These are phyloP conservation scores for Scrobipalpa atriplicella DNA, from an alignment of 2,888 invertebrate genomes.

Conservation along the genomic window DNA sequence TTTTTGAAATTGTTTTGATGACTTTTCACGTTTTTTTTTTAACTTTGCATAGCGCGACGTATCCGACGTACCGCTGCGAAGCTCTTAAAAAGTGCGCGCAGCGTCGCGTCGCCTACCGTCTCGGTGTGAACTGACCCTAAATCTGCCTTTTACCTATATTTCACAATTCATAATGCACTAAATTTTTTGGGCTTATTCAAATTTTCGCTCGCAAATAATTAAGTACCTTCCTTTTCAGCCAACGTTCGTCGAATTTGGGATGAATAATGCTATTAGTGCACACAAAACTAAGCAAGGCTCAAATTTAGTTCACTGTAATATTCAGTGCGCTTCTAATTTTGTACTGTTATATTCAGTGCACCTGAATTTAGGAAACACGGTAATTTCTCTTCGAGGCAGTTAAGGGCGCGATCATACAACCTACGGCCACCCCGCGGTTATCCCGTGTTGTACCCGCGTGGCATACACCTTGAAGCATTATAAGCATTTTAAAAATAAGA, in stretches of 20 bases:
- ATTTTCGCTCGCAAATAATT: neutral
- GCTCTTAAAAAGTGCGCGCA: too few species aligned
- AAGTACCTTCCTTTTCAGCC: neutral
- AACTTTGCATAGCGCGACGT: too few species aligned
- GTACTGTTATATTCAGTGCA: slow-evolving; percentile 8
- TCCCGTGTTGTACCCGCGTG: too few species aligned
- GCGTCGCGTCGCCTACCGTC: too few species aligned
- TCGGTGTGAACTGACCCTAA: too few species aligned
- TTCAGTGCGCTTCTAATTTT: slow-evolving; percentile 11
- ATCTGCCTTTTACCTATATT: neutral
- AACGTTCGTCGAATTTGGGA: slow-evolving; percentile 14
- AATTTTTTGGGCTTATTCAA: neutral
- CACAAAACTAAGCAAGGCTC: neutral
- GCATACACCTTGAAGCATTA: too few species aligned
- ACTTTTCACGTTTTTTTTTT: too few species aligned
- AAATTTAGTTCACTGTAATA: neutral
- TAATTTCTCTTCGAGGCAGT: neutral
- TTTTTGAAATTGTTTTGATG: too few species aligned
- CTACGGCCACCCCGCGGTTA: too few species aligned
- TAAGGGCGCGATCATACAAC: too few species aligned
- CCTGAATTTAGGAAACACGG: neutral
- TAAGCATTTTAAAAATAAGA: too few species aligned
- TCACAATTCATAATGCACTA: neutral
- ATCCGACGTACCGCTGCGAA: too few species aligned
- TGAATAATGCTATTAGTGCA: slow-evolving; percentile 13